A percentile compares a stretch with the other conserved stretches of the same genome.
Conservation (phyloP, 2,888 invertebrate genomes). For the Pollenia labialis region DNA sequence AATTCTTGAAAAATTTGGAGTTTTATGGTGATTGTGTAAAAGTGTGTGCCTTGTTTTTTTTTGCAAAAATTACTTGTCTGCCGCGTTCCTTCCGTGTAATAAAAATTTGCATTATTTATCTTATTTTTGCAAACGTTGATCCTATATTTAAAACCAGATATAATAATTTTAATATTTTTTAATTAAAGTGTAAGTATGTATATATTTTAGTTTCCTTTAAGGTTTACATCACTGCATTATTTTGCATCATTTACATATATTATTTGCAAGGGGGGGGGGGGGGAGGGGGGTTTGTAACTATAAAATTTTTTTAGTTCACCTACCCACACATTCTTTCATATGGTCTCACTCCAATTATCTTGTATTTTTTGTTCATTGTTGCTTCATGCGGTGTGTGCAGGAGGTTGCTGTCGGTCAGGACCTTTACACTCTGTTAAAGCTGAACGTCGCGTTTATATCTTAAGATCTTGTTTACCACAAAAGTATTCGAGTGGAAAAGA, state of each 20-base stretch:
- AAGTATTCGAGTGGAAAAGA: neutral
- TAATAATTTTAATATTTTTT: neutral
- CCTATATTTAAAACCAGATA: neutral
- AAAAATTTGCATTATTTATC: slow-evolving; percentile 29
- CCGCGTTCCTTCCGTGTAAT: slow-evolving; percentile 14
- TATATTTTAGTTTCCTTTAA: slow-evolving; percentile 1
- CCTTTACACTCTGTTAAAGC: slow-evolving; percentile 13
- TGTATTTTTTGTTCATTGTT: neutral
- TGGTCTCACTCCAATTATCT: neutral
- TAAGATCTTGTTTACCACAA: neutral
- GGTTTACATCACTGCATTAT: neutral
- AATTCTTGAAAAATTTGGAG: neutral
- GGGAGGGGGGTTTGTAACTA: too few relatives aligned
- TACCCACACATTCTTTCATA: slow-evolving; percentile 40
- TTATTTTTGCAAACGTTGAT: slow-evolving; percentile 3
- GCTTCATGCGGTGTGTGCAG: neutral
- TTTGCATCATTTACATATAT: slow-evolving; percentile 8
- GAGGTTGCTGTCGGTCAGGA: neutral
- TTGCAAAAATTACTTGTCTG: slow-evolving; percentile 16
- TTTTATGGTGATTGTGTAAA: neutral
- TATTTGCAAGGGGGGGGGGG: neutral
- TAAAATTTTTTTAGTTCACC: neutral
- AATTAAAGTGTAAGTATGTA: slow-evolving; percentile 32
- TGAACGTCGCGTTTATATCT: slow-evolving; percentile 9
- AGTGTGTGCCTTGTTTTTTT: neutral